These are phyloP conservation scores for Mus pahari DNA, from an alignment of 2,113 vertebrate species.

Conservation along the genomic window DNA sequence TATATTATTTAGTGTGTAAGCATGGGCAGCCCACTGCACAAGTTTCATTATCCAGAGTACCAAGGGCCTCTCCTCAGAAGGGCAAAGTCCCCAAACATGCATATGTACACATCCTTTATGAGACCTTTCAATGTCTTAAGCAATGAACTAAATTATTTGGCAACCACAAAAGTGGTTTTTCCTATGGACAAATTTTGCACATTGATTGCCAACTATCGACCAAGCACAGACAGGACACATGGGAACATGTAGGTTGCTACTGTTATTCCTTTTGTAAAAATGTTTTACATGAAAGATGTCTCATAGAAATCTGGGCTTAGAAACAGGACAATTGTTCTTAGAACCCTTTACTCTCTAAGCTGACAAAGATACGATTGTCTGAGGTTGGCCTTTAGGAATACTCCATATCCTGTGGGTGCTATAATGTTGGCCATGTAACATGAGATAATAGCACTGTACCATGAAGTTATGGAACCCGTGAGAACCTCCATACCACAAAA, in stretches of 20 bases:
- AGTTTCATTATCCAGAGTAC: slow-evolving; percentile 76
- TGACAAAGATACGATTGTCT: slow-evolving; percentile 36
- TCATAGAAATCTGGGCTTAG: slow-evolving; percentile 40
- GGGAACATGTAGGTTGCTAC: slow-evolving; percentile 18
- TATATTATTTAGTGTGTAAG: slow-evolving; percentile 84
- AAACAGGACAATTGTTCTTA: slow-evolving; percentile 43
- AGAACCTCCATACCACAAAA: slow-evolving; percentile 41
- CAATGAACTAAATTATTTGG: slow-evolving; percentile 43
- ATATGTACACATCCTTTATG: slow-evolving; percentile 73
- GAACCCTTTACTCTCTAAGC: slow-evolving; percentile 23
- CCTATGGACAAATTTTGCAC: slow-evolving; percentile 57
- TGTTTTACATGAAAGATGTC: slow-evolving; percentile 48
- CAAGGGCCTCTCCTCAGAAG: slow-evolving; percentile 67
- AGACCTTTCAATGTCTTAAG: slow-evolving; percentile 66
- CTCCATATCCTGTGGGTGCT: slow-evolving; percentile 13
- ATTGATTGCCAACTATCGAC: slow-evolving; percentile 65
- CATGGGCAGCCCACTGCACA: slow-evolving; percentile 71
- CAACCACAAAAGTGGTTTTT: slow-evolving; percentile 65
- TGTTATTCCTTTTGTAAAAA: slow-evolving; percentile 33
- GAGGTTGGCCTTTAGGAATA: neutral
- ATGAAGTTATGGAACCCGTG: slow-evolving; percentile 33
- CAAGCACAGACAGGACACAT: slow-evolving; percentile 38
- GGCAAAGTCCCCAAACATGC: slow-evolving; percentile 76
- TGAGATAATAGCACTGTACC: slow-evolving; percentile 59
- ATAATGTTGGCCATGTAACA: neutral